Percentiles rank a stretch among this genome's conserved stretches.
Evolutionary conservation across 1,140 invertebrate species (phyloP).

Genomic region (Conus ventricosus): DNA sequence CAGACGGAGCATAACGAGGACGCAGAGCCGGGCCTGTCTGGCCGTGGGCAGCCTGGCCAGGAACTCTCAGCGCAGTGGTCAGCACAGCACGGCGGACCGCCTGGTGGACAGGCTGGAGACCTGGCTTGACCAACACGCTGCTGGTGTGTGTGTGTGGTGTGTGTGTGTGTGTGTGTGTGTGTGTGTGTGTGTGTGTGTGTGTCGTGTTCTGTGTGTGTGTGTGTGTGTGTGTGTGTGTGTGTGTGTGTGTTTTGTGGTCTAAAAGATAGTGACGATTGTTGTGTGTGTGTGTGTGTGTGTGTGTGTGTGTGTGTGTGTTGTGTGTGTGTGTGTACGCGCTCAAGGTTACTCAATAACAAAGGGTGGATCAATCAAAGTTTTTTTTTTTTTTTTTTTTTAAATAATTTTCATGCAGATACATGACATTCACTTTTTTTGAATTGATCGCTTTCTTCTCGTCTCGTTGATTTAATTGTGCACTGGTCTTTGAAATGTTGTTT

Average conservation of each 20-base stretch:
- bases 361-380: no score
- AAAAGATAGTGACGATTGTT: not conserved
- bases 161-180: not conserved
- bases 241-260: not conserved
- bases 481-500: no score
- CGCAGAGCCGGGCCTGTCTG: slow-evolving; percentile 17
- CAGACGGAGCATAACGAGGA: not conserved
- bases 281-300: slow-evolving; percentile 8
- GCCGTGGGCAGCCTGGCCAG: slow-evolving; percentile 15
- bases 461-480: no score
- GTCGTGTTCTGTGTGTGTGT: not conserved
- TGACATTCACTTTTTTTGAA: no score
- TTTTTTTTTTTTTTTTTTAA: no score
- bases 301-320: slow-evolving; percentile 18
- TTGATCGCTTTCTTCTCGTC: no score
- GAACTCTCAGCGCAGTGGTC: not conserved
- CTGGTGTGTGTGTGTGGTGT: no score
- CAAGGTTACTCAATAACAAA: no score
- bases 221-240: not conserved
- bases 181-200: not conserved
- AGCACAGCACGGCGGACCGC: not conserved
- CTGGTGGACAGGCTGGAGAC: slow-evolving; percentile 12
- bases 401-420: no score
- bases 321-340: not conserved
- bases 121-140: not conserved